Evolutionary conservation across 1,140 invertebrate genomes (phyloP).

Genomic region (Platyscapa corneri): DNA sequence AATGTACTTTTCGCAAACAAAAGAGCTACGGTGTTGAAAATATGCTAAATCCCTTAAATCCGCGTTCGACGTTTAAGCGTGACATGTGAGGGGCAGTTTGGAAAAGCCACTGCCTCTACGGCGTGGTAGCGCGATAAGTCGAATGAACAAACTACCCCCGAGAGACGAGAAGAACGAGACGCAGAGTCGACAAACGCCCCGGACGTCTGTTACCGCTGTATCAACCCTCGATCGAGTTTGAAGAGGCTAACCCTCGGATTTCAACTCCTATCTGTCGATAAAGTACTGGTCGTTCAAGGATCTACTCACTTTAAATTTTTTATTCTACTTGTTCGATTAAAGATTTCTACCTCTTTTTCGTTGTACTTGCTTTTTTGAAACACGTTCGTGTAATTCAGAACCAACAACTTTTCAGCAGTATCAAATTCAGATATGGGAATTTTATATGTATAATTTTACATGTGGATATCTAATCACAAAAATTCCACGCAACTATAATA

Average conservation of each 20-base stretch:
- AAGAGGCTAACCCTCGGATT: not conserved
- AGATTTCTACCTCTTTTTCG: not conserved
- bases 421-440: not conserved
- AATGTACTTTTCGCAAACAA: not conserved
- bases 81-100: slow-evolving; percentile 17
- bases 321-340: not conserved
- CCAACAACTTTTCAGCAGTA: not conserved
- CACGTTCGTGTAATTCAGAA: not conserved
- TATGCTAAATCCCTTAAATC: slow-evolving; percentile 44
- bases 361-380: not conserved
- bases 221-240: slow-evolving; percentile 61
- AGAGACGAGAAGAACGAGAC: slow-evolving; percentile 57
- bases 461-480: too few species aligned
- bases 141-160: slow-evolving; percentile 71
- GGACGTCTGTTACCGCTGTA: slow-evolving; percentile 58
- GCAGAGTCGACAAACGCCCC: slow-evolving; percentile 51
- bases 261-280: not conserved
- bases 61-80: slow-evolving; percentile 40
- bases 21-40: slow-evolving; percentile 15
- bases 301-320: not conserved
- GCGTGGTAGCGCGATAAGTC: slow-evolving; percentile 55
- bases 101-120: slow-evolving; percentile 7
- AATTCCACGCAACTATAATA: too few species aligned
- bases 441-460: too few species aligned
- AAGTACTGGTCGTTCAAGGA: not conserved